A percentile compares a stretch with the other conserved stretches of the same genome.
phyloP scores from a whole-genome alignment of 2,797 vertebrate species.

The Phrynocephalus guinanensis region DNA sequence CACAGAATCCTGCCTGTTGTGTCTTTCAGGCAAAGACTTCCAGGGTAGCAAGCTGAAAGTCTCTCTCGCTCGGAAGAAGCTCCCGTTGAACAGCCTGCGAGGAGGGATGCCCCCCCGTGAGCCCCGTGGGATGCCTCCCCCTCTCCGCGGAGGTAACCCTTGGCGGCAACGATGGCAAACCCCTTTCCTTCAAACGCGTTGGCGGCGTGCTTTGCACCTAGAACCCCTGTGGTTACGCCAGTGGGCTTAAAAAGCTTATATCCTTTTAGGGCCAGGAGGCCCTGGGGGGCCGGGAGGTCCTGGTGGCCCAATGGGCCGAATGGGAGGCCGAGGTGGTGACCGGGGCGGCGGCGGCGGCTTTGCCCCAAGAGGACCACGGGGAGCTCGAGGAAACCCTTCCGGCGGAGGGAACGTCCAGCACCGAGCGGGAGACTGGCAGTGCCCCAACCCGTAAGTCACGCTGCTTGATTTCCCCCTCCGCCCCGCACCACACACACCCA shows the following conservation, averaged over 20 bases:
- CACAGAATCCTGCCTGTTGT: rapidly evolving
- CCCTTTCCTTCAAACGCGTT: rapidly evolving
- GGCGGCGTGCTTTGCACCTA: rapidly evolving
- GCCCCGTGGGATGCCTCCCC: conserved; percentile 86
- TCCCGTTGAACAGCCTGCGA: conserved; percentile 91
- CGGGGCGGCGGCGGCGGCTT: conserved; percentile 93
- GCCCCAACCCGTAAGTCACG: conserved; percentile 90
- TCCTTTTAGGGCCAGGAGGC: conserved; percentile 57
- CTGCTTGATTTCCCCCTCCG: too few relatives aligned
- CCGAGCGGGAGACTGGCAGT: conserved; percentile 97
- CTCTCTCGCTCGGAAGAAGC: conserved; percentile 91
- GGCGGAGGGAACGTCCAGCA: conserved; percentile 95
- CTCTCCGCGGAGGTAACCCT: conserved; percentile 89
- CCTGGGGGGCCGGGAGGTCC: conserved; percentile 76
- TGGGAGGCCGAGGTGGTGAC: conserved; percentile 90
- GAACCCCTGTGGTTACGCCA: rapidly evolving
- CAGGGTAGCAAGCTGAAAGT: conserved; percentile 95
- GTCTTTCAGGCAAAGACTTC: conserved; percentile 90
- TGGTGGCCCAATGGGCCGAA: conserved; percentile 91
- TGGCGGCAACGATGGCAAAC: rapidly evolving
- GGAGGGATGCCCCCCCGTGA: conserved; percentile 92
- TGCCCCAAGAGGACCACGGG: conserved; percentile 89
- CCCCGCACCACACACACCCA: rapidly evolving
- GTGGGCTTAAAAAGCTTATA: rapidly evolving
- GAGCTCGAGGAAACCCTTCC: conserved; percentile 88